These are phyloP conservation scores for Cheirogaleus major DNA, from an alignment of 2,797 vertebrate genomes.

Conservation along the genomic window DNA sequence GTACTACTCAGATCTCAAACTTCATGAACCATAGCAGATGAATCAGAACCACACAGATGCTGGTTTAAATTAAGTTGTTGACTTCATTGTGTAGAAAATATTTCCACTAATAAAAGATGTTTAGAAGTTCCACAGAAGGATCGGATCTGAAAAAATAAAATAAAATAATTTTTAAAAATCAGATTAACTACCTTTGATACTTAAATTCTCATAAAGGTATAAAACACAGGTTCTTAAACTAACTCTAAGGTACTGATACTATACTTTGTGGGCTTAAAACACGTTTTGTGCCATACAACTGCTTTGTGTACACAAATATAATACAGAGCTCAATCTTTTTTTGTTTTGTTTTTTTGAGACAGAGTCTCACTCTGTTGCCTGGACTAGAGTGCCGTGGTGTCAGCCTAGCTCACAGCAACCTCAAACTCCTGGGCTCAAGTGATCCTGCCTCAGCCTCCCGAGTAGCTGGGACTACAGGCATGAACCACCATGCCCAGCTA, in stretches of 20 bases:
- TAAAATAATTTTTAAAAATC: not conserved
- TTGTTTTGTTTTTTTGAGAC: no score
- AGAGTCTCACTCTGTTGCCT: no score
- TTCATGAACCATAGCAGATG: conserved; percentile 16
- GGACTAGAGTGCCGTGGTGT: no score
- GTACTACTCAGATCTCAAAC: conserved; percentile 65
- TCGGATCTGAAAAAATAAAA: conserved; percentile 77
- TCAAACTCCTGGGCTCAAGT: no score
- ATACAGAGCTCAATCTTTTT: not conserved
- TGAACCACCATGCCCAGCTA: no score
- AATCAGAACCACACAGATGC: conserved; percentile 22
- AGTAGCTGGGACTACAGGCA: no score
- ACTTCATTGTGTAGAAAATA: conserved; percentile 62
- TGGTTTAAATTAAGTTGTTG: conserved; percentile 50
- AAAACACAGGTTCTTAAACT: not conserved
- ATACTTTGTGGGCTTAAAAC: not conserved
- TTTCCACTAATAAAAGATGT: conserved; percentile 63
- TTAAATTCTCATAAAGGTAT: not conserved
- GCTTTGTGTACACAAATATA: not conserved
- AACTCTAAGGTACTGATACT: not conserved
- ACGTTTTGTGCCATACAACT: not conserved
- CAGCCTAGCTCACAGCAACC: no score
- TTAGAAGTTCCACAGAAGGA: conserved; percentile 64
- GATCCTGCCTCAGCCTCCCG: no score
- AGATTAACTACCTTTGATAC: not conserved